Evolutionary conservation across 1,140 invertebrate species (phyloP).

Genomic region (Drosophila ogumai): DNA sequence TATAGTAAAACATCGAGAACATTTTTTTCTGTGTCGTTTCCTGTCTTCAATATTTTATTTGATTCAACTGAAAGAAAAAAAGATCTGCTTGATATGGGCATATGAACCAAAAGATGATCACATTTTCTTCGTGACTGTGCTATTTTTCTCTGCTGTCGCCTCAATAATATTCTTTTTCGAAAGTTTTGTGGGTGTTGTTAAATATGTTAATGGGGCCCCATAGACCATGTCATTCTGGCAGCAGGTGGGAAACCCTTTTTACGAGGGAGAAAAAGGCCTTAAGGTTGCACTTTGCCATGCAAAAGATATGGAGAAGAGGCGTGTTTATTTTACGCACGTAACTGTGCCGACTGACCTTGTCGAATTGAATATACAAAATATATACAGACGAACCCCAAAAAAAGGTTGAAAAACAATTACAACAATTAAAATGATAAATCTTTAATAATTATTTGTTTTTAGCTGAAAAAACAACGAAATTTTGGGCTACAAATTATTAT

Average conservation of each 20-base stretch:
- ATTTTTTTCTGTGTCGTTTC: not conserved
- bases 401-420: not conserved
- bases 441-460: too few species aligned
- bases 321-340: conserved; percentile 40
- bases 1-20: not conserved
- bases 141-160: not conserved
- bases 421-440: not conserved
- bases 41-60: not conserved
- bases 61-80: not conserved
- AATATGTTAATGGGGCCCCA: conserved; percentile 51
- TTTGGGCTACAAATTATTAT: not conserved
- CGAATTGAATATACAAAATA: conserved; percentile 16
- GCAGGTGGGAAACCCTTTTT: conserved; percentile 21
- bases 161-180: conserved; percentile 30
- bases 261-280: too few species aligned
- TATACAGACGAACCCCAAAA: not conserved
- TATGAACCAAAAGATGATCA: not conserved
- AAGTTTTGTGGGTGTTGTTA: conserved; percentile 45
- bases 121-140: not conserved
- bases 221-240: conserved; percentile 18
- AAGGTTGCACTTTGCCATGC: conserved; percentile 14
- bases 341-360: conserved; percentile 38
- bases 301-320: conserved; percentile 27
- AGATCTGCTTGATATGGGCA: conserved; percentile 1
- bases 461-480: not conserved